These are phyloP conservation scores for Eulithis testata DNA, from an alignment of 2,888 invertebrate species.

Conservation along the genomic window DNA sequence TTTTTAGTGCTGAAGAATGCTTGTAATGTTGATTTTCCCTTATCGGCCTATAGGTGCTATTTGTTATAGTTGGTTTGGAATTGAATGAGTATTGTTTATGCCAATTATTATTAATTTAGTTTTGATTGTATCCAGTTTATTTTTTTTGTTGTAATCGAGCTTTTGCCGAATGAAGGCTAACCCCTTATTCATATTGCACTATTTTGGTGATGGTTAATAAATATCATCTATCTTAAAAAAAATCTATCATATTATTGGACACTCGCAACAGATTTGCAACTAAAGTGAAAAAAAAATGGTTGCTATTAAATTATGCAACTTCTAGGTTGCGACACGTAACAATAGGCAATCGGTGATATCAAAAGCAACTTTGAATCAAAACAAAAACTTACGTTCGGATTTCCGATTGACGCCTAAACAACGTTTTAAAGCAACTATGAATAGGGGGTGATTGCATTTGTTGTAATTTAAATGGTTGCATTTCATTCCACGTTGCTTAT, in stretches of 20 bases:
- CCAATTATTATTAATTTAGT: constrained; percentile 31
- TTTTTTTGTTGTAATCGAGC: constrained; percentile 36
- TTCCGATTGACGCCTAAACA: background rate
- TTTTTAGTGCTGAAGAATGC: constrained; percentile 10
- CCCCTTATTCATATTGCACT: no score
- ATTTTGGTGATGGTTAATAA: no score
- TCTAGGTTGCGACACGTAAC: no score
- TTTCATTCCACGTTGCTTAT: constrained; percentile 64
- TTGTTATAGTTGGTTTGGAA: constrained; percentile 57
- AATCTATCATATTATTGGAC: no score
- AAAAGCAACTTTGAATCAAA: no score
- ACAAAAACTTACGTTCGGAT: no score
- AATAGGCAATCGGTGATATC: no score
- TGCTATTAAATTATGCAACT: no score
- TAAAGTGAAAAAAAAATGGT: no score
- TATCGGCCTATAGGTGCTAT: constrained; percentile 72
- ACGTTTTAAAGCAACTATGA: constrained; percentile 12
- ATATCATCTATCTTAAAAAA: no score
- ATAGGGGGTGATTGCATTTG: constrained; percentile 30
- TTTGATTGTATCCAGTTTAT: constrained; percentile 33
- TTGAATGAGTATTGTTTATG: constrained; percentile 30
- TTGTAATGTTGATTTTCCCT: constrained; percentile 42
- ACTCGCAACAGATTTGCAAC: no score
- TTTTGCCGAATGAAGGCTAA: constrained; percentile 14
- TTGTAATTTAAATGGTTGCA: constrained; percentile 35